Evolutionary conservation across 2,113 vertebrate genomes (phyloP), one percentile per base, ranked within the genome.

Genomic region (Hepsetus odoe): DNA sequence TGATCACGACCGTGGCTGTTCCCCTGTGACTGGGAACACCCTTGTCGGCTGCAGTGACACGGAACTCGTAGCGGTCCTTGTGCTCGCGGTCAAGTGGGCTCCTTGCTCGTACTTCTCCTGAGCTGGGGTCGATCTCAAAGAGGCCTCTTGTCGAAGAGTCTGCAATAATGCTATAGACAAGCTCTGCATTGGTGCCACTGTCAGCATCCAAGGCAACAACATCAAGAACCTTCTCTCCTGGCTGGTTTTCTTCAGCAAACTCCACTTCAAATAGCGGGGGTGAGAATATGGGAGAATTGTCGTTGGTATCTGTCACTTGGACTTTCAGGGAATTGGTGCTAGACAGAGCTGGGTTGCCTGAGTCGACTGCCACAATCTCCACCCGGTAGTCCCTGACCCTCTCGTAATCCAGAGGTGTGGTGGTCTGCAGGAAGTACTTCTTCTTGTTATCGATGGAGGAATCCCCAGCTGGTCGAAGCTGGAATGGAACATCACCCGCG

Each of bases 381-480:
- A 99, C 97, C 0, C 94, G 90, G 83, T 99, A 99, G 32, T 98
- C 96, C 86, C 92, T 95, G 77, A 97, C 90, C 0, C 94, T 92
- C 89, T 99, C 98, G 0, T 94, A 99, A 90, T 99, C 97, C 0
- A 99, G 91, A 0, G 95, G 95, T 0, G 95, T 98, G 74, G 98
- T 98, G n/a, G 97, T 99, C 91, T 99, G 97, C 30, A 99, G 91
- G 84, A 99, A 99, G 76, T 98, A 99, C 76, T 99, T 99, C 88
- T 97, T 97, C 90, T 97, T 99, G 91, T 95, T 98, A 86, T 99
- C 98, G 0, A 92, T 95, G 56, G 96, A 94, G 0, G 97, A 96
- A 82, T 99, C 97, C 0, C 97, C 98, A 81, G 96, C 96, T 79
- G 96, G 95, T 35, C 96, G 94, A 3, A 99, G 92, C 84, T 98